These are phyloP conservation scores for Oncorhynchus keta DNA, from an alignment of 2,113 vertebrate species.

Conservation along the genomic window DNA sequence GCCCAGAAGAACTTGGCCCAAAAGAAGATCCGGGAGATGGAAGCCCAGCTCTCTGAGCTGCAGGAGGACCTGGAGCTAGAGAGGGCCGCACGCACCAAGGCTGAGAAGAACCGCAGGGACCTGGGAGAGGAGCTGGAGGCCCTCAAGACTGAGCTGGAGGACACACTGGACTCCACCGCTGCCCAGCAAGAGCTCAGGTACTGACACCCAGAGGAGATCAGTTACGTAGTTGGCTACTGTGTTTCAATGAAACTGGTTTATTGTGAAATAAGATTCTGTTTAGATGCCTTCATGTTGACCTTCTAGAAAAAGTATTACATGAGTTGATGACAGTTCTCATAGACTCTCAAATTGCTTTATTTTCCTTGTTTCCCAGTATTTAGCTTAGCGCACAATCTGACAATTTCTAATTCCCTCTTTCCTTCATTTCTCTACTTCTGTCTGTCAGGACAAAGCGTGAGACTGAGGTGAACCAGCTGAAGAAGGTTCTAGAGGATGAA, in stretches of 20 bases:
- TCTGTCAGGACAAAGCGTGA: slow-evolving; percentile 88
- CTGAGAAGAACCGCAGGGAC: slow-evolving; percentile 93
- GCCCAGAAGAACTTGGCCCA: slow-evolving; percentile 93
- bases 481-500: slow-evolving; percentile 91
- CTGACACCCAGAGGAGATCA: not conserved
- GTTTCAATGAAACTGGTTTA: not conserved
- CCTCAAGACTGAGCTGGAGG: slow-evolving; percentile 94
- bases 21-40: slow-evolving; percentile 95
- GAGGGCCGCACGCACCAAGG: slow-evolving; percentile 84
- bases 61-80: slow-evolving; percentile 96
- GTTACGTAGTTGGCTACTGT: not conserved
- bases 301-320: too few relatives aligned
- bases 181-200: slow-evolving; percentile 96
- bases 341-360: too few relatives aligned
- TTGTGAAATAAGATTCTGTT: not conserved
- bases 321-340: too few relatives aligned
- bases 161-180: slow-evolving; percentile 93
- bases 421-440: not conserved
- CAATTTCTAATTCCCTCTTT: too few relatives aligned
- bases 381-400: too few relatives aligned
- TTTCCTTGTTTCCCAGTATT: too few relatives aligned
- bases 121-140: slow-evolving; percentile 97
- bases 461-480: slow-evolving; percentile 90
- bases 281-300: too few relatives aligned
- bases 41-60: slow-evolving; percentile 92